A percentile compares a stretch with the other conserved stretches of the same genome.
phyloP scores from a whole-genome alignment of 2,797 vertebrate genomes.

The Myripristis jacobus region DNA sequence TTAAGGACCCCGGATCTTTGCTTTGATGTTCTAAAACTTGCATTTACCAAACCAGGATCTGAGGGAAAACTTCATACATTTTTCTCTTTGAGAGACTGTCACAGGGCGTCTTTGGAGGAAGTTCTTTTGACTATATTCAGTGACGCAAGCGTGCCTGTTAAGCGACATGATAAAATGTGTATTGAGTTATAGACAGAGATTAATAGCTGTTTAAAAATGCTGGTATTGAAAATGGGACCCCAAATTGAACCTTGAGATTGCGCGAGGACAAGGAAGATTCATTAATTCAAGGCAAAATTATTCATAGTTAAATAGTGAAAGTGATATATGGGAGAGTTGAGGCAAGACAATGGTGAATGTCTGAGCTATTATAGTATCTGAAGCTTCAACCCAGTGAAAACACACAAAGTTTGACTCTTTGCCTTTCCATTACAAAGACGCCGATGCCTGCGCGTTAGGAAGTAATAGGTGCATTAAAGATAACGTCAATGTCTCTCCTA shows the following conservation, averaged over 20 bases:
- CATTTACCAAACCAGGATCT: not conserved
- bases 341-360: conserved; percentile 1
- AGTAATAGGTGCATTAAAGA: conserved; percentile 2
- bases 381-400: not conserved
- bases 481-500: not conserved
- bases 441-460: not conserved
- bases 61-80: not conserved
- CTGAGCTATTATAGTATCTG: not conserved
- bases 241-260: conserved; percentile 17
- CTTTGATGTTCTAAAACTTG: not conserved
- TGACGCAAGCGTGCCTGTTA: not conserved
- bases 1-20: not conserved
- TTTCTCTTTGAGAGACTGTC: conserved; percentile 11
- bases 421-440: not conserved
- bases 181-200: not conserved
- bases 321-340: conserved; percentile 10
- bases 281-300: conserved; percentile 5
- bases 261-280: not conserved
- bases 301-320: conserved; percentile 6
- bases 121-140: not conserved
- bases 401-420: not conserved
- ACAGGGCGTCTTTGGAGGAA: not conserved
- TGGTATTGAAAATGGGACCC: not conserved
- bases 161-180: not conserved
- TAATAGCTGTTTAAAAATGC: not conserved